These are phyloP conservation scores for Chelidonichthys spinosus DNA, from an alignment of 2,797 vertebrate genomes.

Conservation along the genomic window DNA sequence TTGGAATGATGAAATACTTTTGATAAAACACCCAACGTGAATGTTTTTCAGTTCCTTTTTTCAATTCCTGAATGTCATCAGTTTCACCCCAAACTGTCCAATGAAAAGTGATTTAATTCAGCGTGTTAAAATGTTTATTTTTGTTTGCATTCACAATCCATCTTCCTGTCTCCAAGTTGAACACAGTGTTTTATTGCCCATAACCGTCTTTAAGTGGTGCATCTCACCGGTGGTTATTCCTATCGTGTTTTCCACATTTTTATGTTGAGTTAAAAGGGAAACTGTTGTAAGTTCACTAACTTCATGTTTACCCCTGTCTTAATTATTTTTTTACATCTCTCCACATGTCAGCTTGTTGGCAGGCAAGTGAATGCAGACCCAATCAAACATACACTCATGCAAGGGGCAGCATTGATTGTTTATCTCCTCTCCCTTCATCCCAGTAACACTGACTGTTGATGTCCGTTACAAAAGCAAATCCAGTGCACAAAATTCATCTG, in stretches of 20 bases:
- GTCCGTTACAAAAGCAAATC: conserved; percentile 33
- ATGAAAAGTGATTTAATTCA: conserved; percentile 5
- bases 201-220: conserved; percentile 53
- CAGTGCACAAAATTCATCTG: conserved; percentile 29
- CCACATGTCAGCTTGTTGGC: conserved; percentile 38
- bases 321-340: conserved; percentile 48
- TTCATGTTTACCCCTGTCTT: conserved; percentile 30
- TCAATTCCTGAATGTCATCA: background rate
- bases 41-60: conserved; percentile 1
- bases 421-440: conserved; percentile 50
- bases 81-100: background rate
- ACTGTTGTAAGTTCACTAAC: conserved; percentile 78
- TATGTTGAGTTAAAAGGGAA: conserved; percentile 85
- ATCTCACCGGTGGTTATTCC: conserved; percentile 37
- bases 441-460: conserved; percentile 38
- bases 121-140: conserved; percentile 38
- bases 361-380: conserved; percentile 39
- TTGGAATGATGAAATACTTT: background rate
- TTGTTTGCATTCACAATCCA: conserved; percentile 46
- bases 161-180: conserved; percentile 44
- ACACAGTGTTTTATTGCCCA: conserved; percentile 50
- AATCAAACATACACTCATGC: conserved; percentile 70
- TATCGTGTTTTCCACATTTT: conserved; percentile 66
- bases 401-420: conserved; percentile 75
- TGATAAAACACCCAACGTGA: background rate